Base-by-base conservation (phyloP, 2,888 invertebrate species). In the Cataglyphis altisquamis region DNA sequence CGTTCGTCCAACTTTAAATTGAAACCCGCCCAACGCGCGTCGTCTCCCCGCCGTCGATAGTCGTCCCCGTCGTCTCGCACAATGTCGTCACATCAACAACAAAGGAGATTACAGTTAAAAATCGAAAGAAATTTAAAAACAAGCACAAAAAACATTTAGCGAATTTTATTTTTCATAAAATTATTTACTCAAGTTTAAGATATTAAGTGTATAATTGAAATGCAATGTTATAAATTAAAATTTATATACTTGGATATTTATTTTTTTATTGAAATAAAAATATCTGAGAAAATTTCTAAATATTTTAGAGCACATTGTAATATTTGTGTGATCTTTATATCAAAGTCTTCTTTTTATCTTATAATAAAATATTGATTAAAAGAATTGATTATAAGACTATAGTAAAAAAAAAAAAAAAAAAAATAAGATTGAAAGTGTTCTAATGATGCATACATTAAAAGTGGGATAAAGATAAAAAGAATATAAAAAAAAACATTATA, bases 1-100 rank as follows among this genome's bases (percentile, higher is more conserved):
- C 91, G 94, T 88, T 88, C 89, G 89, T 86, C 87, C 86, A 92
- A 94, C 91, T 92, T 94, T 92, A 93, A 93, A 94, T 94, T 94
- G 92, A 93, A 94, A 93, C 92, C 83, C 90, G 89, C 89, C 90
- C 90, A 83, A 84, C 75, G 82, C 85, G 80, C 84, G 25, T 68
- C 86, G 63, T 83, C 78, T 64, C 66, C 83, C 48, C 73, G 68
- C 55, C 88, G 70, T 84, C 86, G 85, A 87, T 84, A 70, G 82
- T 81, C 86, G 85, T 82, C 74, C 84, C 81, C 72, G 39, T 82
- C 62, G 39, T 85, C 73, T 66, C 52, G 73, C 29, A 62, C 36
- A n/a, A 77, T 77, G 32, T 10, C 52, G 18, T 66, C 25, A 21
- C 25, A 45, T 36, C 29, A 41, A 73, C 60, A 55, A 36, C 39